Evolutionary conservation across 2,113 vertebrate species (phyloP), one percentile per base, ranked within the genome.

Genomic region (Reinhardtius hippoglossoides): DNA sequence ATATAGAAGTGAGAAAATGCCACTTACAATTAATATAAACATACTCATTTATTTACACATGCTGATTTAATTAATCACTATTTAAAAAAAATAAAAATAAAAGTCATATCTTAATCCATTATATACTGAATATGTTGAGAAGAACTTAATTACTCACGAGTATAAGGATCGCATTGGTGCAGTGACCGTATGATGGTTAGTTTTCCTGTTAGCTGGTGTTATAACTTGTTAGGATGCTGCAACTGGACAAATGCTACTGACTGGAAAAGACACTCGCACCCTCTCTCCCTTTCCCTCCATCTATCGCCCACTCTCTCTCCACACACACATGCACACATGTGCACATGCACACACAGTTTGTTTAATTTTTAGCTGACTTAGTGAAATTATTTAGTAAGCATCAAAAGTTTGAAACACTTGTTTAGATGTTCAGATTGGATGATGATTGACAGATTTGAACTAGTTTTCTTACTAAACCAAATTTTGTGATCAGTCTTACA

Each of bases 71-170:
- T 31, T 31, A 31, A 7, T 31, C 31, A 31, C n/a, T n/a, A n/a
- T n/a, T n/a, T n/a, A n/a, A n/a, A n/a, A n/a, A n/a, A n/a, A n/a
- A n/a, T n/a, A n/a, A n/a, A n/a, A n/a, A n/a, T 31, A 31, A 31
- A 7, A 1, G 27, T 31, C 31, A 31, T 31, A 31, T 31, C 31
- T 40, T 59, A 40, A 26, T 44, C 48, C 6, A 13, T 65, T 24
- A 54, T 23, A 18, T 14, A 2, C 3, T 46, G 9, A 16, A 5
- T 14, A 6, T 16, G 0, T 59, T 2, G n/a, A 58, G 13, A 58
- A 23, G 2, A 78, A 63, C 52, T 9, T 64, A 0, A 13, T 71
- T 54, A 86, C 90, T 85, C 48, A 91, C 88, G 83, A 37, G 62
- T 44, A 23, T 56, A n/a, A 14, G 63, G 55, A 56, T 72, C 48